These are phyloP conservation scores for Tenthredo notha DNA, from an alignment of 2,888 invertebrate species.

Conservation along the genomic window DNA sequence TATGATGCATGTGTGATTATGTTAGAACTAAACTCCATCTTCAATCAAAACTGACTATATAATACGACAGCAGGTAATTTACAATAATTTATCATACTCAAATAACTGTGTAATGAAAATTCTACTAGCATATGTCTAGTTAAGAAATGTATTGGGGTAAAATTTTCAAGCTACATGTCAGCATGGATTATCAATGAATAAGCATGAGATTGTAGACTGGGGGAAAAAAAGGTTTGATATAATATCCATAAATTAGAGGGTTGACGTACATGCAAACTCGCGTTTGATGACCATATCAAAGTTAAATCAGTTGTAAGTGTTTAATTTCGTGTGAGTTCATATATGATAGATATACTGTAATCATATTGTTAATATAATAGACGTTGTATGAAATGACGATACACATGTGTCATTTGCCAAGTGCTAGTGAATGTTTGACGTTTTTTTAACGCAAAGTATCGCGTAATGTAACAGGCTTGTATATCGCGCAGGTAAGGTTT, in stretches of 20 bases:
- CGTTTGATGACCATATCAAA: not conserved
- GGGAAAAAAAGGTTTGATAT: not conserved
- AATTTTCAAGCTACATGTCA: not conserved
- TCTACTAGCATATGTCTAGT: not conserved
- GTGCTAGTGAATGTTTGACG: constrained; percentile 52
- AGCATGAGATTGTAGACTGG: not conserved
- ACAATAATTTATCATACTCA: not conserved
- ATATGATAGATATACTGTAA: not conserved
- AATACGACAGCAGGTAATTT: not conserved
- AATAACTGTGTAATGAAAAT: not conserved
- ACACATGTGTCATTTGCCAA: constrained; percentile 17
- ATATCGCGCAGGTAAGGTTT: constrained; percentile 62
- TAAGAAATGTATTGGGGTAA: not conserved
- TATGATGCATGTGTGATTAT: not conserved
- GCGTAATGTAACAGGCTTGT: constrained; percentile 72
- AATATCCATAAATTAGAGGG: not conserved
- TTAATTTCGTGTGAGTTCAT: not conserved
- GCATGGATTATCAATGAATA: not conserved
- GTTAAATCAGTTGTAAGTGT: not conserved
- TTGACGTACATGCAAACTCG: not conserved
- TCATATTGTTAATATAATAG: constrained; percentile 7
- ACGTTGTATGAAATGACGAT: constrained; percentile 33
- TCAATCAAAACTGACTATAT: not conserved
- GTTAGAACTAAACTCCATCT: not conserved
- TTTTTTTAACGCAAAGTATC: constrained; percentile 77